Evolutionary conservation across 2,888 invertebrate genomes (phyloP).

Genomic region (Clepsis dumicolana): DNA sequence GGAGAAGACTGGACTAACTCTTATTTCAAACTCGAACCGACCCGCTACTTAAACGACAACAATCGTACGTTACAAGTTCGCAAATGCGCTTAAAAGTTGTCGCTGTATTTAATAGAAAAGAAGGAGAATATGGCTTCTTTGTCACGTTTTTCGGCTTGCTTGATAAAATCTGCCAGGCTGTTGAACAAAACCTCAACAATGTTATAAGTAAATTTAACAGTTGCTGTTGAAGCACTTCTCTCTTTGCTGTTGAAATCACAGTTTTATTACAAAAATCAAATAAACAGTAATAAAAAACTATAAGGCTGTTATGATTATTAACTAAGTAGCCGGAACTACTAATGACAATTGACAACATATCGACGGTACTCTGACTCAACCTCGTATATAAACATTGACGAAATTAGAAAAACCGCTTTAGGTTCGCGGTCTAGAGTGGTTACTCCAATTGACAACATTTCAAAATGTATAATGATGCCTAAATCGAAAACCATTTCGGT

Average conservation of each 20-base stretch:
- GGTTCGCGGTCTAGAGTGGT: too few species aligned
- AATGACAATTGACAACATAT: too few species aligned
- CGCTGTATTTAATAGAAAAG: slow-evolving; percentile 12
- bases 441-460: too few species aligned
- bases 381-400: too few species aligned
- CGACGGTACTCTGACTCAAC: too few species aligned
- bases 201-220: background rate
- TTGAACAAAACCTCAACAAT: slow-evolving; percentile 1
- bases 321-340: too few species aligned
- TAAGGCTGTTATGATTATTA: too few species aligned
- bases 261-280: too few species aligned
- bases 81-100: slow-evolving; percentile 32
- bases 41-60: slow-evolving; percentile 44
- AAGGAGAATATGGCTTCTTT: background rate
- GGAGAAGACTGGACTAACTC: slow-evolving; percentile 59
- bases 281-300: too few species aligned
- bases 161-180: background rate
- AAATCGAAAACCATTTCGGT: too few species aligned
- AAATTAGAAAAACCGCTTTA: too few species aligned
- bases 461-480: too few species aligned
- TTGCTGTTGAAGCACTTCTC: background rate
- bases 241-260: background rate
- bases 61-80: slow-evolving; percentile 24
- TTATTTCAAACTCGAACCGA: slow-evolving; percentile 74
- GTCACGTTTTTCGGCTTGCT: background rate